Evolutionary conservation across 2,888 invertebrate species (phyloP).

Genomic region (Calliphora vomitoria): DNA sequence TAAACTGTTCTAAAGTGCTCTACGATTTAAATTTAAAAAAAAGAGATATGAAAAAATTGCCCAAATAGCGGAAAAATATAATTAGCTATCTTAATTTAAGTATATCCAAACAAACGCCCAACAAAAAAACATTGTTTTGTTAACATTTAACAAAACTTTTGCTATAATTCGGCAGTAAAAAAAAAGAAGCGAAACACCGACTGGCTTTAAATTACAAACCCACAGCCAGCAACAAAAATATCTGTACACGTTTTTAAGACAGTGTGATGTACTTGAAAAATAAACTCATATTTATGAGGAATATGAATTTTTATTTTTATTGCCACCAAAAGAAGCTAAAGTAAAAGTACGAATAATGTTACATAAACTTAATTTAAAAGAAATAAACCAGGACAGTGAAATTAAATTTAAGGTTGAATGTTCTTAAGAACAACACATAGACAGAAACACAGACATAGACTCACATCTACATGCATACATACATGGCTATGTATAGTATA

Average conservation of each 20-base stretch:
- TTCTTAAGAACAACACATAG: not conserved
- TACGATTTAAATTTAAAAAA: not conserved
- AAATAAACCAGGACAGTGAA: slow-evolving; percentile 50
- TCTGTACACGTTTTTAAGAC: not conserved
- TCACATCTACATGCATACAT: too few relatives aligned
- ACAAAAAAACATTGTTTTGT: not conserved
- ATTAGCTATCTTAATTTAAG: not conserved
- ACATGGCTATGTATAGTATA: too few relatives aligned
- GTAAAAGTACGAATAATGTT: slow-evolving; percentile 8
- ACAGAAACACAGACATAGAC: not conserved
- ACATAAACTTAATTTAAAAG: slow-evolving; percentile 46
- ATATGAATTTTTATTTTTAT: slow-evolving; percentile 44
- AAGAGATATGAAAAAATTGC: not conserved
- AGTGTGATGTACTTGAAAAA: slow-evolving; percentile 5
- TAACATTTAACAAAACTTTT: not conserved
- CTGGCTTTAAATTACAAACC: not conserved
- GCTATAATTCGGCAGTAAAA: not conserved
- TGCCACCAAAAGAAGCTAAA: not conserved
- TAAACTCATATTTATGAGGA: slow-evolving; percentile 21
- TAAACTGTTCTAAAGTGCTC: not conserved
- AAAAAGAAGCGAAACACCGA: not conserved
- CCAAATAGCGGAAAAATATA: not conserved
- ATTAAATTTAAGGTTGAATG: slow-evolving; percentile 22
- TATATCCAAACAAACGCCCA: not conserved
- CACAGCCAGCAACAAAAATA: not conserved